Base-by-base conservation (phyloP, 2,113 vertebrate species). In the Phoxinus phoxinus region DNA sequence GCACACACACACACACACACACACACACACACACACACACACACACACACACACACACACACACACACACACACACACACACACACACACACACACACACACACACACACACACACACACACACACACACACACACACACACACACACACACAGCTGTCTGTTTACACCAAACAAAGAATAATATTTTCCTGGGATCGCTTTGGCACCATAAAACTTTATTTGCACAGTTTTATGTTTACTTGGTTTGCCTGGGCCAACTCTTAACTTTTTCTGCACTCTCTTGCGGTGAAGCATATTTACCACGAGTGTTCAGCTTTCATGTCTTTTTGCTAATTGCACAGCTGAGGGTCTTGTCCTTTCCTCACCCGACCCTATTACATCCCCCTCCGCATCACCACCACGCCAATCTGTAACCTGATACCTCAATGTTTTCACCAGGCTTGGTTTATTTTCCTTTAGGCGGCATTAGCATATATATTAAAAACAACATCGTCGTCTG, bases 151-250 rank as follows among this genome's bases (percentile, higher is more conserved):
- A 59, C 76, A 59, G 80, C 72, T 87, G 81, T 79, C 83, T 88
- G 84, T 91, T 89, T 91, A 90, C 88, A 89, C 81, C 89, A 76
- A 83, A 87, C 82, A 73, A 86, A 89, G 88, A 89, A 90, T 89
- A 89, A 90, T 89, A 91, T 88, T 91, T 91, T 89, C 80, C 90
- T 88, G 85, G 86, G 90, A 88, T 90, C 80, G 69, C 86, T 87
- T 84, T 89, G 88, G 90, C 89, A 89, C 87, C 79, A 77, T 90
- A 89, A 89, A 88, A 89, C 86, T 79, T 87, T 89, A 86, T 89
- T 90, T 89, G 89, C 87, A 74, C 83, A 89, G 88, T 86, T 88
- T 85, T 65, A 88, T 88, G 90, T 89, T 89, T 84, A 88, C 75
- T 84, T 9, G 85, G 69, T 48, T 80, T 84, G 85, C 85, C 73